Base-by-base conservation (phyloP, 2,113 vertebrate genomes). In the Triplophysa tibetana region DNA sequence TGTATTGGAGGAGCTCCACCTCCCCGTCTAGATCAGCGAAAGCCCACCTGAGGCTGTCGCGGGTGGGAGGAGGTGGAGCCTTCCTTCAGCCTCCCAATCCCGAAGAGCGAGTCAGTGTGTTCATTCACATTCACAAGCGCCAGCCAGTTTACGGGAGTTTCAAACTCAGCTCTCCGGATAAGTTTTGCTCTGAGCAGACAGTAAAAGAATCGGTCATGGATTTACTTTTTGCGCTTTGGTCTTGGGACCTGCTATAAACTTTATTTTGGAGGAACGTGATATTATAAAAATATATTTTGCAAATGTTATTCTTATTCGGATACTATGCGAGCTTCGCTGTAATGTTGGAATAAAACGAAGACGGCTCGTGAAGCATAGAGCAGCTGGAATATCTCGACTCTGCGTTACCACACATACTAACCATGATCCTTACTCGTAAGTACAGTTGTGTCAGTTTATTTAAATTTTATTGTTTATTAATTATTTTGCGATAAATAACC, bases 381-480 rank as follows among this genome's bases (percentile, higher is more conserved):
- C 82, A 82, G 54, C 77, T 12, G 77, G 83, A 76, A 81, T 60
- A 23, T 33, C 81, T 62, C 70, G 62, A 79, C 60, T 24, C 61
- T 19, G 60, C 21, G n/a, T 61, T 73, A 80, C 8, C 45, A 12
- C 23, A 33, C 63, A 62, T 76, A 68, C 16, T 56, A 29, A 87
- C 80, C 12, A 93, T 93, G 92, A 93, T 93, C 80, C 79, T 93
- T 80, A 93, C 90, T 50, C 91, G 92, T 93, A 88, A 93, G 92
- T 92, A 7, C 6, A 38, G 33, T 38, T 38, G 33, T 38, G 7
- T 38, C 33, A 11, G 0, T 16, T 50, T 19, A 17, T 6, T 2
- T 0, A 10, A 2, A 9, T 56, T 2, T 60, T 0, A 13, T 5
- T 16, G n/a, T 7, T 14, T 69, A 72, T 70, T 60, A 17, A 16